phyloP scores from a whole-genome alignment of 2,113 vertebrate species.

The Sinocyclocheilus anshuiensis region DNA sequence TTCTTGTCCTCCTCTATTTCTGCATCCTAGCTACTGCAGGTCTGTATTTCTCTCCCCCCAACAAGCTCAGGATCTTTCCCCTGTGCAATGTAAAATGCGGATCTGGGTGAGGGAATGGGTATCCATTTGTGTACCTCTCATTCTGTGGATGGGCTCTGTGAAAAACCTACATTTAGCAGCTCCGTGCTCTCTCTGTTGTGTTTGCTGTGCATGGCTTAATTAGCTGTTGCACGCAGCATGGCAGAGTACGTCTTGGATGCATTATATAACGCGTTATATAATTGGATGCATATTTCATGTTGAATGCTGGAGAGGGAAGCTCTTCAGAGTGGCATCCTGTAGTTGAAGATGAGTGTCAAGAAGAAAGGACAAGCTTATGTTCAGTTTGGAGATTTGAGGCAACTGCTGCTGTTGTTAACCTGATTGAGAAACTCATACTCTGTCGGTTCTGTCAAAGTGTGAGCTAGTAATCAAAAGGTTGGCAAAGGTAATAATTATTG shows the following conservation, averaged over 20 bases:
- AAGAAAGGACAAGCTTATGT: conserved; percentile 26
- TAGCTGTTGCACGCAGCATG: conserved; percentile 59
- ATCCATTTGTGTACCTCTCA: conserved; percentile 26
- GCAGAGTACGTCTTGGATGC: conserved; percentile 39
- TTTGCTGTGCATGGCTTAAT: conserved; percentile 67
- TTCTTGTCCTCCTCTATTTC: neutral
- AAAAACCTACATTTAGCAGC: conserved; percentile 44
- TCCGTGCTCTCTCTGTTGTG: conserved; percentile 46
- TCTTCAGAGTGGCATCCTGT: neutral
- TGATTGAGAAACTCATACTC: neutral
- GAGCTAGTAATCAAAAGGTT: neutral
- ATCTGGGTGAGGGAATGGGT: conserved; percentile 33
- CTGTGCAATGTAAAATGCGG: neutral
- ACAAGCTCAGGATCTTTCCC: neutral
- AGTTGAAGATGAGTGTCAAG: conserved; percentile 13
- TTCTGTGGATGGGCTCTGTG: conserved; percentile 42
- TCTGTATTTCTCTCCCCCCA: neutral
- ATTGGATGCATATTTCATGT: conserved; percentile 75
- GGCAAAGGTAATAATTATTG: neutral
- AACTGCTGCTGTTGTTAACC: neutral
- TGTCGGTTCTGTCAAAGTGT: neutral
- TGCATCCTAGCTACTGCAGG: neutral
- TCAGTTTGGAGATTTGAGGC: neutral
- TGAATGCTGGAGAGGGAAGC: conserved; percentile 45
- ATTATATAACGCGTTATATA: conserved; percentile 75